A percentile compares a stretch with the other conserved stretches of the same genome.
These are phyloP conservation scores for Thaumatotibia leucotreta DNA, from an alignment of 1,140 invertebrate species.

Conservation along the genomic window DNA sequence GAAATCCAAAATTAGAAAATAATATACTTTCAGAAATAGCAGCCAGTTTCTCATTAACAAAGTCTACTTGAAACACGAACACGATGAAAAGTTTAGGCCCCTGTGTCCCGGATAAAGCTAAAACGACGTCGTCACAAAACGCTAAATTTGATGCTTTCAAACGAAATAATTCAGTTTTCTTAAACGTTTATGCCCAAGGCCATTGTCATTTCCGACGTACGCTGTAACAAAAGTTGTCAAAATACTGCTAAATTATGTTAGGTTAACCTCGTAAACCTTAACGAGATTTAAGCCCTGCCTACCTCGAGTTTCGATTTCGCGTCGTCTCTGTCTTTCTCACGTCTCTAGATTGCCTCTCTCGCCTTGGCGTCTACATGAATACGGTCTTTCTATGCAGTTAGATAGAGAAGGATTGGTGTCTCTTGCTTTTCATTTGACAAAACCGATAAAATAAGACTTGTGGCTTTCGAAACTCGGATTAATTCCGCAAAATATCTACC, in stretches of 20 bases:
- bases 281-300: conserved; percentile 7
- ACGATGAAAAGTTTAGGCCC: background rate
- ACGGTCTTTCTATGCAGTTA: conserved; percentile 12
- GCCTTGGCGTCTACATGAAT: background rate
- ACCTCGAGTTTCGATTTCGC: conserved; percentile 7
- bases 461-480: background rate
- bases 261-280: conserved; percentile 14
- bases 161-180: background rate
- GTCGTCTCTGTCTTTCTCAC: background rate
- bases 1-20: too few relatives aligned
- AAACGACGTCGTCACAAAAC: background rate
- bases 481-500: background rate
- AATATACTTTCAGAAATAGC: too few relatives aligned
- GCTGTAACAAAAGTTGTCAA: conserved; percentile 6
- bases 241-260: conserved; percentile 13
- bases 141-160: background rate
- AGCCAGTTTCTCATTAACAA: background rate
- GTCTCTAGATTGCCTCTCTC: background rate
- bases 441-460: background rate
- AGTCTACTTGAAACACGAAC: background rate
- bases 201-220: conserved; percentile 8
- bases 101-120: background rate
- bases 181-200: conserved; percentile 10
- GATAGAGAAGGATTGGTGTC: background rate
- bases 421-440: background rate